Evolutionary conservation across 2,113 vertebrate species (phyloP).

Genomic region (Oceanodroma tethys): DNA sequence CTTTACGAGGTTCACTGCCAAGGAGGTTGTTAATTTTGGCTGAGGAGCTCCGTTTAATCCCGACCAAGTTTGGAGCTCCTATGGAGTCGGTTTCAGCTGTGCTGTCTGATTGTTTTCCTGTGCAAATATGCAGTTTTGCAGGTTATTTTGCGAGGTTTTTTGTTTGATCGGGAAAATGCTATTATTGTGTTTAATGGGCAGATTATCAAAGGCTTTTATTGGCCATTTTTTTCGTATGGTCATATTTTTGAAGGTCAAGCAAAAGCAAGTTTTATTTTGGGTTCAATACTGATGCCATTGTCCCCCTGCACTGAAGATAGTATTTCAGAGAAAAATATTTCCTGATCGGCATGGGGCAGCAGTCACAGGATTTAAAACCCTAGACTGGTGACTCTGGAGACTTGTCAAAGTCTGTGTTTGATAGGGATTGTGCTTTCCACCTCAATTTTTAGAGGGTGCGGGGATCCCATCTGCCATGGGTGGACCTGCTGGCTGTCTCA

Average conservation of each 20-base stretch:
- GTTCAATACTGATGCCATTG: background rate
- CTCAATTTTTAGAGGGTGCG: background rate
- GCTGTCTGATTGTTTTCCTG: conserved; percentile 35
- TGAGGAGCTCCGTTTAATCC: conserved; percentile 7
- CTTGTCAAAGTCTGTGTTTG: background rate
- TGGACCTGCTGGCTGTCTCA: background rate
- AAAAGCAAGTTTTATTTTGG: background rate
- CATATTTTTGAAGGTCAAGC: background rate
- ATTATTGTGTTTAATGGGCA: background rate
- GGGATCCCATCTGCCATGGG: background rate
- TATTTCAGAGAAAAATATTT: background rate
- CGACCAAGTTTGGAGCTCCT: background rate
- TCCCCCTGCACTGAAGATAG: background rate
- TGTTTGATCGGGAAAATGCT: background rate
- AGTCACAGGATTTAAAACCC: background rate
- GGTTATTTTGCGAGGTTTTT: background rate
- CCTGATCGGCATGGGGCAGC: background rate
- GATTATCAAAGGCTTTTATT: background rate
- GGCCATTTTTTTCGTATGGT: background rate
- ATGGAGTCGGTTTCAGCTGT: conserved; percentile 23
- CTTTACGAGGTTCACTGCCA: background rate
- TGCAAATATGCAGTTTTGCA: conserved; percentile 19
- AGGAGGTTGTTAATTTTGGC: conserved; percentile 60
- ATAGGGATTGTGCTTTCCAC: background rate
- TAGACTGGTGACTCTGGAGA: background rate